Percentiles rank a stretch among this genome's conserved stretches.
phyloP scores from a whole-genome alignment of 92 coral and sea anemone species.

The Meandrina meandrites region DNA sequence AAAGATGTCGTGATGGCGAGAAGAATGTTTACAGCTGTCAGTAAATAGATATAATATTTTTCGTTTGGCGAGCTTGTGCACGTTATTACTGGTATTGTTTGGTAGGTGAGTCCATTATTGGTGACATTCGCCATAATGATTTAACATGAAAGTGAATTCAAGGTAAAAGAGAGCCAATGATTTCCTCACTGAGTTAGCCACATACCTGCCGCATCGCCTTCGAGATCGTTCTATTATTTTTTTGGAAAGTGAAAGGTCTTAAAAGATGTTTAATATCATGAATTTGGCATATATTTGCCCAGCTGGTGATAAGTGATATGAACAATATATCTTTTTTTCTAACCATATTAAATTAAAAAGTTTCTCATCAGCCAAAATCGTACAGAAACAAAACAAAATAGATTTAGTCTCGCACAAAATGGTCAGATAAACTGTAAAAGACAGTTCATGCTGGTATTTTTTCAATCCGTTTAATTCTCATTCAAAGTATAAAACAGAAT shows the following conservation, averaged over 20 bases:
- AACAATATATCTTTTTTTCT: neutral
- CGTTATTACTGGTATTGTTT: neutral
- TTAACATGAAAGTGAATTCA: no score
- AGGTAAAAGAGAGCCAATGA: neutral
- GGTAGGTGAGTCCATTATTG: neutral
- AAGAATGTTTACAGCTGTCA: conserved; percentile 7
- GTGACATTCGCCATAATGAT: neutral
- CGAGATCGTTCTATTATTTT: neutral
- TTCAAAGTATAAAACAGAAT: no score
- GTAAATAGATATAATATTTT: neutral
- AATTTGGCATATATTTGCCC: neutral
- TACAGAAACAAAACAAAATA: no score
- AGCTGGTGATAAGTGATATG: neutral
- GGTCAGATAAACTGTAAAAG: no score
- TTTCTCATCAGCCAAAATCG: neutral
- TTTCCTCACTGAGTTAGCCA: neutral
- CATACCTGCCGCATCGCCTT: neutral
- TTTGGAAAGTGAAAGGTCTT: neutral
- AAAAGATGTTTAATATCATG: neutral
- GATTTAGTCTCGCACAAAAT: no score
- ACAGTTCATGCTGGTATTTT: no score
- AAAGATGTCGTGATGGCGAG: conserved; percentile 4
- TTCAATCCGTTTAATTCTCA: no score
- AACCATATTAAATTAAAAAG: neutral
- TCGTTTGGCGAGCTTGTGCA: neutral